These are phyloP conservation scores for Catocala sponsa DNA, from an alignment of 2,888 invertebrate species.

Conservation along the genomic window DNA sequence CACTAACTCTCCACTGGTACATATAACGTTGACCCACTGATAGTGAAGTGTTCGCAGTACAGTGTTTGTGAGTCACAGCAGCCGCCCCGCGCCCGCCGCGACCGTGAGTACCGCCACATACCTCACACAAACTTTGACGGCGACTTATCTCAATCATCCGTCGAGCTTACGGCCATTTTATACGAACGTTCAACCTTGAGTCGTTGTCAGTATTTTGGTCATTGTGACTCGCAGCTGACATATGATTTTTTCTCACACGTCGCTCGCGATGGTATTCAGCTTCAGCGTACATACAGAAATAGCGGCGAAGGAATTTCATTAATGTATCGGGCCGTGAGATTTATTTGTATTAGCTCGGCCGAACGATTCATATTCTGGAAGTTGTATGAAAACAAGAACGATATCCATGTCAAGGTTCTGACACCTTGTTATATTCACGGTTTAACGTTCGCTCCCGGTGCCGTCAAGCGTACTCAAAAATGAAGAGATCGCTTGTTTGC, in stretches of 20 bases:
- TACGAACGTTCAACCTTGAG: constrained; percentile 79
- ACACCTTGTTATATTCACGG: constrained; percentile 65
- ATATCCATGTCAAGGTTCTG: constrained; percentile 79
- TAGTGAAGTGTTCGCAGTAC: constrained; percentile 75
- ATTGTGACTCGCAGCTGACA: constrained; percentile 71
- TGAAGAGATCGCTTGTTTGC: constrained; percentile 35
- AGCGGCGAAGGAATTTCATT: constrained; percentile 59
- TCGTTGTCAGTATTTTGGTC: constrained; percentile 79
- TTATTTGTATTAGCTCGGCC: constrained; percentile 63
- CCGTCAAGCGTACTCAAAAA: constrained; percentile 39
- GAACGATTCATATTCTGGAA: constrained; percentile 65
- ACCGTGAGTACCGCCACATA: constrained; percentile 65
- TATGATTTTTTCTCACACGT: constrained; percentile 56
- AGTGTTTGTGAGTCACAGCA: constrained; percentile 60
- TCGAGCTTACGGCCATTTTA: constrained; percentile 81
- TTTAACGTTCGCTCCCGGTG: constrained; percentile 41
- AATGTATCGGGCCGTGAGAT: constrained; percentile 54
- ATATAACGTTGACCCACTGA: constrained; percentile 73
- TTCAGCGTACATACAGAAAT: constrained; percentile 51
- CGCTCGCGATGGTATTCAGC: constrained; percentile 42
- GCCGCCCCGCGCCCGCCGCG: constrained; percentile 31
- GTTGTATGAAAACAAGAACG: constrained; percentile 65
- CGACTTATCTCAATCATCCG: constrained; percentile 71
- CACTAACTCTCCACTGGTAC: constrained; percentile 66
- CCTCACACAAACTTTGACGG: constrained; percentile 58